phyloP scores from a whole-genome alignment of 2,113 vertebrate species.

The Leptosomus discolor region DNA sequence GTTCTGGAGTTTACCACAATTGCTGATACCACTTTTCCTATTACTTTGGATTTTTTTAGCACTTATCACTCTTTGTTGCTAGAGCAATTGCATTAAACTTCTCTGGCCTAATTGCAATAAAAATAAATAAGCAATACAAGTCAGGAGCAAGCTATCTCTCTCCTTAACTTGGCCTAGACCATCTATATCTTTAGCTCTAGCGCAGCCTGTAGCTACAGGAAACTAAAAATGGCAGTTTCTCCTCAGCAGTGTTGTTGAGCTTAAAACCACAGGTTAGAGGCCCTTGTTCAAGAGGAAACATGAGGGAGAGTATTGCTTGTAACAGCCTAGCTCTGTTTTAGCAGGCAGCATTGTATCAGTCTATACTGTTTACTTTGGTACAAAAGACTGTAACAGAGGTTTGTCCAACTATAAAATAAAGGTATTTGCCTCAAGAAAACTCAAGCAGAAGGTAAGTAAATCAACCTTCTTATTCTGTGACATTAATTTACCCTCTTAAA shows the following conservation, averaged over 20 bases:
- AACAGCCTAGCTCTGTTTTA: background rate
- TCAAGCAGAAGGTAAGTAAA: slow-evolving; percentile 39
- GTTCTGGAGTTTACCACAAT: background rate
- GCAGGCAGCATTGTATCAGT: background rate
- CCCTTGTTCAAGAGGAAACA: background rate
- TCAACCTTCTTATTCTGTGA: background rate
- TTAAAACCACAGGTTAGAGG: background rate
- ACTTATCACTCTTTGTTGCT: background rate
- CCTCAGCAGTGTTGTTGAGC: background rate
- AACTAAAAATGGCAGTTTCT: background rate
- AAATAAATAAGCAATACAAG: background rate
- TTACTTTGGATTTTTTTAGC: background rate
- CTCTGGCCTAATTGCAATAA: background rate
- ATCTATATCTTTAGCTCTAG: background rate
- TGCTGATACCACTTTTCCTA: background rate
- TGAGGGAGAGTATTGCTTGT: background rate
- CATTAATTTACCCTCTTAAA: background rate
- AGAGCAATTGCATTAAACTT: background rate
- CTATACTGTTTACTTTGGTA: background rate
- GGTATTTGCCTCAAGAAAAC: background rate
- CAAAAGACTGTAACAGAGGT: background rate
- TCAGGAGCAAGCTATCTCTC: background rate
- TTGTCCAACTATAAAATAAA: background rate
- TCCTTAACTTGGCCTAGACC: background rate
- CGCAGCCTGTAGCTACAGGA: background rate